Evolutionary conservation across 2,113 vertebrate species (phyloP).

Genomic region (Podarcis raffonei): DNA sequence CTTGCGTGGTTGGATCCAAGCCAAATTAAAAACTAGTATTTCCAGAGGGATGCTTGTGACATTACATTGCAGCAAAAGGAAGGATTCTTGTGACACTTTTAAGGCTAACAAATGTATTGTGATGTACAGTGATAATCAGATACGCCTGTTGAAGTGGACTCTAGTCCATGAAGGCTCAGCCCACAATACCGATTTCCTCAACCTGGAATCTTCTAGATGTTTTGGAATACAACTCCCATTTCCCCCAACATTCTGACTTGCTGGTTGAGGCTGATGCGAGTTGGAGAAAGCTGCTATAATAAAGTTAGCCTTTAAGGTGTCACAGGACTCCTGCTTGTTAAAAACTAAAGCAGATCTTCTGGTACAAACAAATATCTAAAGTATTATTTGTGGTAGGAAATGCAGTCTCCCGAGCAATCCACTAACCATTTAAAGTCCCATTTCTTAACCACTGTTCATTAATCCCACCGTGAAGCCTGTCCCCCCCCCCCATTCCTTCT

Average conservation of each 20-base stretch:
- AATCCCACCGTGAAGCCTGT: not conserved
- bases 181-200: no score
- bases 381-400: accelerated
- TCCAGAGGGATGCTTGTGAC: not conserved
- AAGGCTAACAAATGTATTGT: not conserved
- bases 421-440: accelerated
- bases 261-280: no score
- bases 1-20: not conserved
- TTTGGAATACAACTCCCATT: no score
- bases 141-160: not conserved
- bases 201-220: no score
- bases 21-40: not conserved
- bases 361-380: not conserved
- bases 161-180: not conserved
- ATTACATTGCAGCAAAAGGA: no score
- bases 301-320: accelerated
- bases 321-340: not conserved
- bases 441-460: not conserved
- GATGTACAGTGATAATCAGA: not conserved
- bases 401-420: accelerated
- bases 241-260: no score
- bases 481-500: not conserved
- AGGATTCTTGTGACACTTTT: no score
- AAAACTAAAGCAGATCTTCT: accelerated
- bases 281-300: not conserved